These are phyloP conservation scores for Rhynchophorus ferrugineus DNA, from an alignment of 1,140 invertebrate species.

Conservation along the genomic window DNA sequence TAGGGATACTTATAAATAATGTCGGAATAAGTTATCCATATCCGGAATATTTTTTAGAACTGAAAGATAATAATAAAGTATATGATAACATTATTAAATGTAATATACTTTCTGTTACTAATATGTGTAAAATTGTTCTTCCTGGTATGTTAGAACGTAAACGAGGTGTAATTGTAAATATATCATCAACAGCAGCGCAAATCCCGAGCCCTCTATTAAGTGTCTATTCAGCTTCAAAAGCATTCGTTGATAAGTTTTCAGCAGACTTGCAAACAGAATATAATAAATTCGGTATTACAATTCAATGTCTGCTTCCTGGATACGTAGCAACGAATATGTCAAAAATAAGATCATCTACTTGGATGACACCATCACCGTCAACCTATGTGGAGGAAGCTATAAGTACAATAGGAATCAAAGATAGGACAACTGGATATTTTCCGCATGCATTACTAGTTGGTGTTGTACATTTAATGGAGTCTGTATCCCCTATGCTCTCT, in stretches of 20 bases:
- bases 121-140: conserved; percentile 78
- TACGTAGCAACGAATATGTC: conserved; percentile 93
- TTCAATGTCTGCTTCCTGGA: conserved; percentile 80
- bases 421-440: conserved; percentile 68
- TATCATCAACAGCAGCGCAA: conserved; percentile 76
- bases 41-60: conserved; percentile 75
- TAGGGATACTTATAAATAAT: conserved; percentile 92
- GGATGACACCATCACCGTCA: conserved; percentile 71
- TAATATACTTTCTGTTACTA: conserved; percentile 66
- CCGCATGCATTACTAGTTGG: conserved; percentile 62
- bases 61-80: conserved; percentile 52
- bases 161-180: conserved; percentile 85
- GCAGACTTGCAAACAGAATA: conserved; percentile 76
- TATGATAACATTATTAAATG: conserved; percentile 58
- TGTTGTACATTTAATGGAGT: conserved; percentile 44
- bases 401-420: conserved; percentile 65
- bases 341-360: conserved; percentile 68
- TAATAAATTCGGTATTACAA: conserved; percentile 62
- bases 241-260: conserved; percentile 80
- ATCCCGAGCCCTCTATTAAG: conserved; percentile 77
- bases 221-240: conserved; percentile 86
- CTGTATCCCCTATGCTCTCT: conserved; percentile 46
- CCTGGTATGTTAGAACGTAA: conserved; percentile 81
- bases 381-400: conserved; percentile 72
- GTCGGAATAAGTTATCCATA: conserved; percentile 86